Evolutionary conservation across 1,140 invertebrate species (phyloP), one percentile per base, ranked within the genome.

Genomic region (Episyrphus balteatus): DNA sequence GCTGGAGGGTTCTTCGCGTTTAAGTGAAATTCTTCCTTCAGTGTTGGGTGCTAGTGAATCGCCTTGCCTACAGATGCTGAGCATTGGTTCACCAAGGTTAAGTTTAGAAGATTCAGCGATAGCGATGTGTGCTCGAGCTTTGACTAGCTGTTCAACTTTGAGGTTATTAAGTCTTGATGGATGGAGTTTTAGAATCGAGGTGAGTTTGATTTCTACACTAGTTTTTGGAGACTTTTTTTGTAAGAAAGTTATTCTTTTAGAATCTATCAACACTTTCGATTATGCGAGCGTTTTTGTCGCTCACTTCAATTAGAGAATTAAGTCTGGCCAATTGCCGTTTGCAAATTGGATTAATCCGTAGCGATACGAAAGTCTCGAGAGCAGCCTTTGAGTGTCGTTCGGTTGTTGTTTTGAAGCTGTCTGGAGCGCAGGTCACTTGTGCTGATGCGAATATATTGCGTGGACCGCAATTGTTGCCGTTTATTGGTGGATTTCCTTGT

Each of bases 151-250:
- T 53, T 59, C 55, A 2, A 74, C 70, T 8, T 64, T 77, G 1
- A 57, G 73, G 14, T 60, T 76, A 5, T 63, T 78, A 14, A 73
- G 71, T 46, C 56, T 77, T 30, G 75, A 76, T 48, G 75, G 75
- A 33, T 77, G 76, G 75, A 77, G 72, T 15, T 73, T 77, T 44
- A 65, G 74, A 47, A 70, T 78, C 51, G 75, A 78, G 68, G 75
- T 75, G 19, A 34, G 42, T 26, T 13, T 7, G 6, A n/a, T 30
- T 6, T 12, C 14, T 36, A n/a, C 7, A 13, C 9, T 31, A 31
- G 11, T n/a, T 31, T n/a, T 5, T n/a, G 11, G 6, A 31, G 6
- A n/a, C 17, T 33, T 34, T 34, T 10, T 33, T 44, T 34, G 9
- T 5, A 18, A 19, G 5, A 17, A 38, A n/a, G n/a, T n/a, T 38